Percentiles rank a stretch among this genome's conserved stretches.
phyloP scores from a whole-genome alignment of 2,113 vertebrate species.

The Otis tarda region DNA sequence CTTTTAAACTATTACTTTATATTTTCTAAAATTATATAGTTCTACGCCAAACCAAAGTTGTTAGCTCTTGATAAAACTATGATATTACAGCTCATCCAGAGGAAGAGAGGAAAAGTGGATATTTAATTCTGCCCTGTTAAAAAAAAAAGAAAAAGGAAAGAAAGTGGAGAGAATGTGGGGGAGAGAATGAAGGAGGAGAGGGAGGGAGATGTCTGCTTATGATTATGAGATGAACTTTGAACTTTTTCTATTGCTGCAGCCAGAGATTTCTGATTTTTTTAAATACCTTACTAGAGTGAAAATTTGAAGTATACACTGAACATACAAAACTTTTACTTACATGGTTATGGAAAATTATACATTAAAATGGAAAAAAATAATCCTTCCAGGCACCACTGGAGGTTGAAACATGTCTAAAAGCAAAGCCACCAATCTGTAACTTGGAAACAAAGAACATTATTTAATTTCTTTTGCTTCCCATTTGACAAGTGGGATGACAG shows the following conservation, averaged over 20 bases:
- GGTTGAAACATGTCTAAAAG: slow-evolving; percentile 63
- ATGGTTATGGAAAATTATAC: slow-evolving; percentile 48
- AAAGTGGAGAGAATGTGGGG: background rate
- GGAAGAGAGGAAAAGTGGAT: background rate
- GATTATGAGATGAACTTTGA: slow-evolving; percentile 78
- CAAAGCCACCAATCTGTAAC: slow-evolving; percentile 52
- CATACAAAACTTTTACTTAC: background rate
- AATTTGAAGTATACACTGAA: slow-evolving; percentile 54
- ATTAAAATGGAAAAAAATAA: slow-evolving; percentile 34
- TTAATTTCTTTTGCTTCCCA: slow-evolving; percentile 62
- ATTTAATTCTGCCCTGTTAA: slow-evolving; percentile 37
- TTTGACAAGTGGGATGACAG: slow-evolving; percentile 51
- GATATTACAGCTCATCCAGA: slow-evolving; percentile 63
- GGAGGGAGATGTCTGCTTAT: slow-evolving; percentile 71
- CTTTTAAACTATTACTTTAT: slow-evolving; percentile 67
- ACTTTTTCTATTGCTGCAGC: slow-evolving; percentile 67
- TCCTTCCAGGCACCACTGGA: slow-evolving; percentile 64
- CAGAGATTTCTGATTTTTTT: slow-evolving; percentile 65
- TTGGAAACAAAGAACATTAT: slow-evolving; percentile 67
- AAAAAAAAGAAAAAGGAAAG: background rate
- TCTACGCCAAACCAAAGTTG: slow-evolving; percentile 57
- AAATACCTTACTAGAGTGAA: slow-evolving; percentile 48
- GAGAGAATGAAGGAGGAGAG: background rate
- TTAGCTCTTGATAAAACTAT: slow-evolving; percentile 70
- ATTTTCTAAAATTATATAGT: slow-evolving; percentile 63